phyloP scores from a whole-genome alignment of 2,113 vertebrate genomes.

The Montifringilla adamsi region DNA sequence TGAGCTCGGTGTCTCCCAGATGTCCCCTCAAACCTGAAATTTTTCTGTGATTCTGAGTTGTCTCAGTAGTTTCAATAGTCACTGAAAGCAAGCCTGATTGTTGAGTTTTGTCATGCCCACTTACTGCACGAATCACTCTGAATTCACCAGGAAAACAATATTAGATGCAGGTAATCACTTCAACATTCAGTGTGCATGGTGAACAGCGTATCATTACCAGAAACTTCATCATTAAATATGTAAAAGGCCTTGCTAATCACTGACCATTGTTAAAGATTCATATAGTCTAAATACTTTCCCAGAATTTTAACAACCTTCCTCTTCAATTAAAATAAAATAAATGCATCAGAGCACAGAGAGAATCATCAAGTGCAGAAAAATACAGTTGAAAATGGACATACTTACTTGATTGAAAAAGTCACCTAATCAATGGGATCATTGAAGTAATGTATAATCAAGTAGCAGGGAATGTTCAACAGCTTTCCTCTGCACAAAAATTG shows the following conservation, averaged over 20 bases:
- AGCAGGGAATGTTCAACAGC: background rate
- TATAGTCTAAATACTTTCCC: background rate
- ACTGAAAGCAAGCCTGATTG: background rate
- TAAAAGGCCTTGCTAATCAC: conserved; percentile 50
- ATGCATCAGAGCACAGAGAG: background rate
- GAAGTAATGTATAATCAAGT: background rate
- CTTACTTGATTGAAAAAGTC: conserved; percentile 10
- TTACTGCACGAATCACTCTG: fast-evolving
- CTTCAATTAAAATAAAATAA: background rate
- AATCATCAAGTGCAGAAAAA: conserved; percentile 2
- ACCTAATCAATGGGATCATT: conserved; percentile 37
- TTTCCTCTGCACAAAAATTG: background rate
- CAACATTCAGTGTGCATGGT: background rate
- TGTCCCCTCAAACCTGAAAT: background rate
- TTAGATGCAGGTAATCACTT: conserved; percentile 26
- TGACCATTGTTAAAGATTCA: conserved; percentile 45
- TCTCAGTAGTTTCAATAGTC: background rate
- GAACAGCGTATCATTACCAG: background rate
- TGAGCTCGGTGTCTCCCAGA: background rate
- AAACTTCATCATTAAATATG: conserved; percentile 36
- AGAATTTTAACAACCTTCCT: conserved; percentile 19
- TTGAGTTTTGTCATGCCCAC: background rate
- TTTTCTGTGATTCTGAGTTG: background rate
- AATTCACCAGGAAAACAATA: background rate
- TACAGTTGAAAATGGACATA: background rate